Conservation (phyloP, 37 sponge, comb jelly and placozoan species). For the Chondrilla cf. caribensis region DNA sequence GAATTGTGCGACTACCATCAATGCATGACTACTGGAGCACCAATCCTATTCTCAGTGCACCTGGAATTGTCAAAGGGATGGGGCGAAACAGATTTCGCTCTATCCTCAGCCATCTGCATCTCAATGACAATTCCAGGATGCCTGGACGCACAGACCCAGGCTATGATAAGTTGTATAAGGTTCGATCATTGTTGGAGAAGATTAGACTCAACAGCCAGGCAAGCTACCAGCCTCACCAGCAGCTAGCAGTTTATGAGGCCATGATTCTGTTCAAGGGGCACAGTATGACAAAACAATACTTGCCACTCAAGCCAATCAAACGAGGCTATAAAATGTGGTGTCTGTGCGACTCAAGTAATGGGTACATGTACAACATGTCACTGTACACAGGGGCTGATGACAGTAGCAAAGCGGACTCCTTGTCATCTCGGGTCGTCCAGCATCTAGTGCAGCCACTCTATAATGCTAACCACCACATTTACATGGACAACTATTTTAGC, state of each 20-base stretch:
- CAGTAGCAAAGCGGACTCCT: not conserved
- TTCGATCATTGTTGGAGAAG: constrained; percentile 10
- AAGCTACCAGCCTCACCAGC: not conserved
- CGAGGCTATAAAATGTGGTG: constrained; percentile 11
- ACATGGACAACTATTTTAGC: constrained; percentile 1
- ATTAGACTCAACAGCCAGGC: not conserved
- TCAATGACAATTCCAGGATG: constrained; percentile 16
- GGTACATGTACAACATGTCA: not conserved
- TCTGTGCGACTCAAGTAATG: not conserved
- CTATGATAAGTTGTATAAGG: constrained; percentile 15
- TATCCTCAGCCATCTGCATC: constrained; percentile 3
- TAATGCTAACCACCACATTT: not conserved
- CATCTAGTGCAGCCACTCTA: not conserved
- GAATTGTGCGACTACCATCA: constrained; percentile 32
- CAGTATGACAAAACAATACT: not conserved
- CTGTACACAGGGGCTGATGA: not conserved
- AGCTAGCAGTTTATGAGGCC: constrained; percentile 25
- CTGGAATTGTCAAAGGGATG: constrained; percentile 25
- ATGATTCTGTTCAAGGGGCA: constrained; percentile 11
- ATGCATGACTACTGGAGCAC: constrained; percentile 13
- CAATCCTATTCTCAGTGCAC: constrained; percentile 11
- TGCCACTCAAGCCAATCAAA: constrained; percentile 14
- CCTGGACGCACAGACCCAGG: not conserved
- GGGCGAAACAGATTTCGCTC: not conserved
- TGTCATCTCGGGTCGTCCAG: not conserved